Percentiles rank a stretch among this genome's conserved stretches.
Evolutionary conservation across 1,140 invertebrate species (phyloP).

Genomic region (Steinernema khuongi): DNA sequence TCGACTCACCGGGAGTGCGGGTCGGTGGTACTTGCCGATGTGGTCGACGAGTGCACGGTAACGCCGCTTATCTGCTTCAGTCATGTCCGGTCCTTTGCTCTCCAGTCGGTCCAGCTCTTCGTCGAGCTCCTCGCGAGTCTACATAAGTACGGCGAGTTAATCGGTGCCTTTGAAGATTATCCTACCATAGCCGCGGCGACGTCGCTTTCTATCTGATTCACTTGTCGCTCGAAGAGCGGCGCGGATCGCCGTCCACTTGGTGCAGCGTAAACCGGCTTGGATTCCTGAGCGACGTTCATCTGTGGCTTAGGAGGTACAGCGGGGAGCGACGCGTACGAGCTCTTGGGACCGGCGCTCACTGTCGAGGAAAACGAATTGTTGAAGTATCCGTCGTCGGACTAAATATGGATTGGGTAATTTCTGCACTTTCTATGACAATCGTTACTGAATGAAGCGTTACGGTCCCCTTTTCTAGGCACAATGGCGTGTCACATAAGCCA

Average conservation of each 20-base stretch:
- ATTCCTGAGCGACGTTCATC: neutral
- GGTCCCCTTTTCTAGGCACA: too few relatives aligned
- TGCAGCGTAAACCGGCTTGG: neutral
- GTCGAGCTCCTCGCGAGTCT: conserved; percentile 31
- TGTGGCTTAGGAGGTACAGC: neutral
- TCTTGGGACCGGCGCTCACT: neutral
- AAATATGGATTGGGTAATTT: neutral
- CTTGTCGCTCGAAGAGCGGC: neutral
- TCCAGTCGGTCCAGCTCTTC: conserved; percentile 36
- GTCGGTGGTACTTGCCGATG: neutral
- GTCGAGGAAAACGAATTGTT: neutral
- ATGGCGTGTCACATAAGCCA: too few relatives aligned
- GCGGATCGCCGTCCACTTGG: neutral
- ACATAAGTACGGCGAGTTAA: conserved; percentile 5
- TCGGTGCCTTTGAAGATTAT: too few relatives aligned
- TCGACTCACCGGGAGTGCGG: neutral
- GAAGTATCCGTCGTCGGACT: neutral
- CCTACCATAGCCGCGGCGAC: neutral
- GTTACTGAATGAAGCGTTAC: too few relatives aligned
- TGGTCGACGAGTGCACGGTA: conserved; percentile 23
- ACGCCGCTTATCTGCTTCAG: conserved; percentile 28
- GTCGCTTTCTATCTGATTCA: conserved; percentile 7
- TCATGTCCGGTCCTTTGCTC: conserved; percentile 33
- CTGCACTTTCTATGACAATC: neutral
- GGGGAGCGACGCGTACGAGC: conserved; percentile 2